Evolutionary conservation across 2,888 invertebrate species (phyloP).

Genomic region (Drosophila prolongata): DNA sequence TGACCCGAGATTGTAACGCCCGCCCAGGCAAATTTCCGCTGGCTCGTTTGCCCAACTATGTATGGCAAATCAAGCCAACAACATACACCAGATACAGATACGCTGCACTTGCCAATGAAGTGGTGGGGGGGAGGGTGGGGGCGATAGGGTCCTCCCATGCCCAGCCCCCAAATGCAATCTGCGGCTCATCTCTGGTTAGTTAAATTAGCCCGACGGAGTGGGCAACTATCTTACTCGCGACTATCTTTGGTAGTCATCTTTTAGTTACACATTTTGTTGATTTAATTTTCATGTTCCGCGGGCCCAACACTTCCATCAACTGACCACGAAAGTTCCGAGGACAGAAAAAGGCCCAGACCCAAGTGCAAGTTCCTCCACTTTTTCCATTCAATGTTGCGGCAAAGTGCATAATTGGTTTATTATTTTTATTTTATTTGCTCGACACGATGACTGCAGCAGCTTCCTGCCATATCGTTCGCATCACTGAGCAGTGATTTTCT

Average conservation of each 20-base stretch:
- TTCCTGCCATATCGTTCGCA: constrained; percentile 79
- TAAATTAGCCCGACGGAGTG: constrained; percentile 68
- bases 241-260: constrained; percentile 69
- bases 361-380: constrained; percentile 13
- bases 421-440: constrained; percentile 63
- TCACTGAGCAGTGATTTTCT: constrained; percentile 60
- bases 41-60: constrained; percentile 46
- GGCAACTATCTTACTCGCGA: constrained; percentile 56
- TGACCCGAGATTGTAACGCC: constrained; percentile 79
- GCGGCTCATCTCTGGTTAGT: constrained; percentile 57
- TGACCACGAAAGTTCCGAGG: constrained; percentile 52
- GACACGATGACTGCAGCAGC: constrained; percentile 67
- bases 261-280: constrained; percentile 75
- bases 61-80: constrained; percentile 69
- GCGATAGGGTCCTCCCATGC: constrained; percentile 4
- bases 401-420: constrained; percentile 83
- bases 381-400: constrained; percentile 74
- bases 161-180: constrained; percentile 37
- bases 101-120: constrained; percentile 45
- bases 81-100: constrained; percentile 44
- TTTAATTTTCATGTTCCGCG: constrained; percentile 74
- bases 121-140: constrained; percentile 15
- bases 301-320: constrained; percentile 55
- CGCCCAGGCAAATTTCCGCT: constrained; percentile 58
- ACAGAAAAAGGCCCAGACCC: constrained; percentile 2